Evolutionary conservation across 2,888 invertebrate genomes (phyloP), one percentile per base, ranked within the genome.

Genomic region (Catocala sponsa): DNA sequence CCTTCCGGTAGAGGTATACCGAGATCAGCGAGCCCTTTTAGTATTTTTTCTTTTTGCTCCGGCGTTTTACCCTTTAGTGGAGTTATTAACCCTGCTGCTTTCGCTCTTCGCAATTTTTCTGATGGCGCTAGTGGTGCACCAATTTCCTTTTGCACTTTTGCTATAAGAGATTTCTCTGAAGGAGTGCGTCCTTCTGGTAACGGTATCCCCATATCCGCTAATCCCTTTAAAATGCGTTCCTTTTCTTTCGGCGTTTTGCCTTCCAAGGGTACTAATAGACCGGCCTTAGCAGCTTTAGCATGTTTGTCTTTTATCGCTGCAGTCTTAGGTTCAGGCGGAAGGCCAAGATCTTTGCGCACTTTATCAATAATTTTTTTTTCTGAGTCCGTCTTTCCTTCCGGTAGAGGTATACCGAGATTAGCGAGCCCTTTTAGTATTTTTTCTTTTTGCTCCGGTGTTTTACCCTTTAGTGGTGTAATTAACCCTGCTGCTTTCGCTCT

Each of bases 201-300:
- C 5, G 65, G 57, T 0, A 65, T n/a, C 5, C 58, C 58, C 4
- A 32, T 41, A 42, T 47, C 57, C 9, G 61, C 65, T 5, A 64
- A 49, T 5, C 59, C 62, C n/a, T 13, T 59, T 0, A 72, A 25
- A 54, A 67, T 50, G 11, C 47, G 67, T 56, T 72, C 71, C 9
- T 74, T 74, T 12, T 74, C 44, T 7, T 73, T 63, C 4, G 63
- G 57, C 1, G 79, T 56, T 68, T 84, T 82, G 0, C 81, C 85
- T 72, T 82, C 83, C 55, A 86, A 65, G 0, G 86, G 86, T 6
- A 74, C 72, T 0, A 84, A 60, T 0, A 82, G 32, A 10, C 83
- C 84, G 41, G 76, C 74, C 2, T 78, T 80, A 53, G 72, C 56
- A 10, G 84, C 85, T 68, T 78, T 78, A 4, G 64, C 65, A 49